Percentiles rank a stretch among this genome's conserved stretches.
phyloP scores from a whole-genome alignment of 1,140 invertebrate genomes.

The Leptinotarsa defecta region DNA sequence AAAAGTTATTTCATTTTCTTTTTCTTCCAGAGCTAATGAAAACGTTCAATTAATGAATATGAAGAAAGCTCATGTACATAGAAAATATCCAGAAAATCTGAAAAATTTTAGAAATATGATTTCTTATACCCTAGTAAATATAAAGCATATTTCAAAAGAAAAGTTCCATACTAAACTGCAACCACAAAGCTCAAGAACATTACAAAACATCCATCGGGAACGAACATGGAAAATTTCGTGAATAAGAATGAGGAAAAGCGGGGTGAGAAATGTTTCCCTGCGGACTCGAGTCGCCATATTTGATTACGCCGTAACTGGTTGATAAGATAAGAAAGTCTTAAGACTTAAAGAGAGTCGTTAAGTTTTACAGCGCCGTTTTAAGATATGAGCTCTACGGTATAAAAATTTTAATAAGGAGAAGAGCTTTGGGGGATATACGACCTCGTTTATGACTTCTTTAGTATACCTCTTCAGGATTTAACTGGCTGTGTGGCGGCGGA shows the following conservation, averaged over 20 bases:
- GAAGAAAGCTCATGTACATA: too few species aligned
- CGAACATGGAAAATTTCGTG: not conserved
- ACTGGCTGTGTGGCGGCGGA: not conserved
- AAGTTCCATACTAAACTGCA: too few species aligned
- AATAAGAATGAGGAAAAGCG: constrained; percentile 17
- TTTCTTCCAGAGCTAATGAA: too few species aligned
- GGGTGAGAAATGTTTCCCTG: constrained; percentile 33
- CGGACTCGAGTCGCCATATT: constrained; percentile 42
- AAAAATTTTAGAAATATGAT: too few species aligned
- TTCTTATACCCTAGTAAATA: too few species aligned
- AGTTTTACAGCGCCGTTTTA: constrained; percentile 44
- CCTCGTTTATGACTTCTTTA: constrained; percentile 30
- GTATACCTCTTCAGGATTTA: constrained; percentile 1
- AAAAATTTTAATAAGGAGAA: constrained; percentile 37
- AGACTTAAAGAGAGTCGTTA: constrained; percentile 44
- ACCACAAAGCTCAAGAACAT: not conserved
- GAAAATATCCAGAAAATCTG: too few species aligned
- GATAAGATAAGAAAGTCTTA: constrained; percentile 48
- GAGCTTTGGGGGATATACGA: constrained; percentile 5
- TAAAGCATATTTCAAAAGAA: too few species aligned
- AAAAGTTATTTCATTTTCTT: too few species aligned
- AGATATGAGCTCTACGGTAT: constrained; percentile 38
- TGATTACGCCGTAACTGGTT: constrained; percentile 46
- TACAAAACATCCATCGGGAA: not conserved
- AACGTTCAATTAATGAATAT: too few species aligned